Conservation (phyloP, 2,888 invertebrate genomes). For the Merodon equestris region DNA sequence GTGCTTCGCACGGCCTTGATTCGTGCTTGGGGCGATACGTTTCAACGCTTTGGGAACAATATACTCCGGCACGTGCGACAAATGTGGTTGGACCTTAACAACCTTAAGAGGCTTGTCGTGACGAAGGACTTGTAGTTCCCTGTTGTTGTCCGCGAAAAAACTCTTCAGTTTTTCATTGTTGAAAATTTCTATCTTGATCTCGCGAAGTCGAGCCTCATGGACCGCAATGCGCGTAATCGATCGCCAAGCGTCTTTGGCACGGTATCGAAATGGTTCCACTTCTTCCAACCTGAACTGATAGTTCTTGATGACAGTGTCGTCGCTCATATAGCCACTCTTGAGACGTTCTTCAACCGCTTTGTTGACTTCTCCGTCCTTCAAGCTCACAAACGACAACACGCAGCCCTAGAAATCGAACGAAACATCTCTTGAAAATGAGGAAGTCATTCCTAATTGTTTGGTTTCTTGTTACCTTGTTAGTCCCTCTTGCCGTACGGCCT, state of each 20-base stretch:
- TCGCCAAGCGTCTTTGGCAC: constrained; percentile 96
- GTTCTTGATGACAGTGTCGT: constrained; percentile 85
- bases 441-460: no score
- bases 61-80: constrained; percentile 96
- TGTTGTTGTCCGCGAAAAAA: constrained; percentile 95
- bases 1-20: constrained; percentile 38
- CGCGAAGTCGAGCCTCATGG: constrained; percentile 94
- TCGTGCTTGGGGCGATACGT: constrained; percentile 81
- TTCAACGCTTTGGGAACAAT: constrained; percentile 89
- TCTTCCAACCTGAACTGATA: constrained; percentile 97
- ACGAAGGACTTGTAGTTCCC: constrained; percentile 90
- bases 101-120: constrained; percentile 93
- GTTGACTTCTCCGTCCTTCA: constrained; percentile 87
- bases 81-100: constrained; percentile 89
- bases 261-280: constrained; percentile 96
- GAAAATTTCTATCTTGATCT: constrained; percentile 95
- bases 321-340: constrained; percentile 83
- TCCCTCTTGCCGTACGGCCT: constrained; percentile 93
- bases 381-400: constrained; percentile 93
- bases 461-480: constrained; percentile 82
- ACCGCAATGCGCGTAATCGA: constrained; percentile 96
- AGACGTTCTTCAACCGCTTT: constrained; percentile 88
- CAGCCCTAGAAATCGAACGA: constrained; percentile 23
- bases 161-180: constrained; percentile 94
- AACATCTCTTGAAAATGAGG: no score